phyloP scores from a whole-genome alignment of 2,888 invertebrate species.

The Gymnoscelis rufifasciata region DNA sequence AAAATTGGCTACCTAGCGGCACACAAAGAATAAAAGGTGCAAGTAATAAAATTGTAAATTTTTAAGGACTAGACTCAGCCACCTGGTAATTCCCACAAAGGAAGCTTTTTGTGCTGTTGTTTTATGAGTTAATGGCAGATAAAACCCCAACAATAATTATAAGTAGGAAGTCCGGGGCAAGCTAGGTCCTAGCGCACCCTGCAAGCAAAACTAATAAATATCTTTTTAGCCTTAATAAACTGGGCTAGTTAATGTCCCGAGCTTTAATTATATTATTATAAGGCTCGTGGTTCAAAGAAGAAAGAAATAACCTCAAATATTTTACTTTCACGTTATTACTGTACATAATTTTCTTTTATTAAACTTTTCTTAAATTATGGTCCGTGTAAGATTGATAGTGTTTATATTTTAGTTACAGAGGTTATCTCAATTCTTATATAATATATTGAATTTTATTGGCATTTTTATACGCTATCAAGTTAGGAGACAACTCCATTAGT shows the following conservation, averaged over 20 bases:
- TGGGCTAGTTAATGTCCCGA: constrained; percentile 4
- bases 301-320: background rate
- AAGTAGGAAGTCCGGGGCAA: constrained; percentile 24
- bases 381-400: too few relatives aligned
- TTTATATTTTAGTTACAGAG: background rate
- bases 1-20: background rate
- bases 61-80: constrained; percentile 14
- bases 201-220: constrained; percentile 20
- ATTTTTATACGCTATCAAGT: constrained; percentile 27
- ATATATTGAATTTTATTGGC: constrained; percentile 12
- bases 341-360: too few relatives aligned
- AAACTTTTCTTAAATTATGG: too few relatives aligned
- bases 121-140: constrained; percentile 23
- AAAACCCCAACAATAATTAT: constrained; percentile 18
- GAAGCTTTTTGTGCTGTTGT: constrained; percentile 17
- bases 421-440: background rate
- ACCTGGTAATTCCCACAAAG: constrained; percentile 22
- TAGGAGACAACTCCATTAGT: constrained; percentile 32
- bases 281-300: background rate
- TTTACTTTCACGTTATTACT: too few relatives aligned
- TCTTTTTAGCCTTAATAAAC: constrained; percentile 10
- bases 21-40: constrained; percentile 6
- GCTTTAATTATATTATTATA: background rate
- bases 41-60: constrained; percentile 6
- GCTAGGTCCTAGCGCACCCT: constrained; percentile 18